Evolutionary conservation across 2,888 invertebrate species (phyloP).

Genomic region (Bursaphelenchus okinawaensis): DNA sequence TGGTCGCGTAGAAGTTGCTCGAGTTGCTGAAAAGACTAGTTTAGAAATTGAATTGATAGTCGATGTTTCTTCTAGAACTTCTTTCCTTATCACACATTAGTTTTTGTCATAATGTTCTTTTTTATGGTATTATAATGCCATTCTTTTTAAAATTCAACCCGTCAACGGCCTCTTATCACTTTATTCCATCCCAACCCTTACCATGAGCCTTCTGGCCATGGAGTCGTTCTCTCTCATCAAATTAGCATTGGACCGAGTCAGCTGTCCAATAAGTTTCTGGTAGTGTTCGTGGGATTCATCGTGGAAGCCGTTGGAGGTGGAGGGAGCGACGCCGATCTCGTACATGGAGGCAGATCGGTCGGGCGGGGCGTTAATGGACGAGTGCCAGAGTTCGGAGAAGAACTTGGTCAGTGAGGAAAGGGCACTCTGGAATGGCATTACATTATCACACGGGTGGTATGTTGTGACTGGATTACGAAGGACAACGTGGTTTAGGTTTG

Average conservation of each 20-base stretch:
- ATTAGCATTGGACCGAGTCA: constrained; percentile 28
- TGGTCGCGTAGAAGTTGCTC: constrained; percentile 32
- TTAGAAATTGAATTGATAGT: no score
- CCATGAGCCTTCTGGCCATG: constrained; percentile 22
- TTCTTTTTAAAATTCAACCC: no score
- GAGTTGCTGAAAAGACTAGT: constrained; percentile 21
- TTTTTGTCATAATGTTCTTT: no score
- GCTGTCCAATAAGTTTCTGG: constrained; percentile 28
- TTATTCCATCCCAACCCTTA: constrained; percentile 4
- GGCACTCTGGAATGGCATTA: not conserved
- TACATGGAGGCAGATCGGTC: constrained; percentile 28
- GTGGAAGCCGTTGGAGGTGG: not conserved
- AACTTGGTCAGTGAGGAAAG: constrained; percentile 18
- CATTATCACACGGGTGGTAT: no score
- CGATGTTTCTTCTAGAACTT: no score
- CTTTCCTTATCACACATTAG: no score
- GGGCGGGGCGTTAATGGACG: constrained; percentile 11
- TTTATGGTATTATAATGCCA: no score
- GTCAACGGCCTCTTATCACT: not conserved
- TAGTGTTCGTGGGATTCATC: constrained; percentile 27
- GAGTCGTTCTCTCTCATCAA: constrained; percentile 31
- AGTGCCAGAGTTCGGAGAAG: constrained; percentile 17
- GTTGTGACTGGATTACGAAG: no score
- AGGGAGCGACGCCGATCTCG: constrained; percentile 23
- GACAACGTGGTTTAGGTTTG: no score